Conservation (phyloP, 2,888 invertebrate species). For the Catocala nupta region DNA sequence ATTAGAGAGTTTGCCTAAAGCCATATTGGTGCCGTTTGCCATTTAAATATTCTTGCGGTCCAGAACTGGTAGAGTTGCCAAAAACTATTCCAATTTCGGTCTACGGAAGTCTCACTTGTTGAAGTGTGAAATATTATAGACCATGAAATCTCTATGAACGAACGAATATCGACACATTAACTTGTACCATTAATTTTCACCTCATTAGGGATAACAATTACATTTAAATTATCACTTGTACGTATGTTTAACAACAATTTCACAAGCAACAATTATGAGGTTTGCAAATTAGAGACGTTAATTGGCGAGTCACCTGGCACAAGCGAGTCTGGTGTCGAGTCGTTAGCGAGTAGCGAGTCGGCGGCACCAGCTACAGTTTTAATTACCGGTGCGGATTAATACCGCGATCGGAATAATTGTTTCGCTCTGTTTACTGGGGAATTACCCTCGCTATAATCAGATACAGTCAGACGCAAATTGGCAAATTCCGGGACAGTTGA, state of each 20-base stretch:
- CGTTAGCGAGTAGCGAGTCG: slow-evolving; percentile 37
- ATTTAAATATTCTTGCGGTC: not conserved
- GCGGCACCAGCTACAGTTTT: slow-evolving; percentile 39
- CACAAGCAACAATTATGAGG: slow-evolving; percentile 42
- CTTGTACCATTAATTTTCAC: not conserved
- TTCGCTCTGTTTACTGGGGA: slow-evolving; percentile 36
- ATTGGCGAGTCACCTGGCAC: slow-evolving; percentile 41
- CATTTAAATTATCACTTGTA: slow-evolving; percentile 19
- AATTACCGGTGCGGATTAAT: slow-evolving; percentile 49
- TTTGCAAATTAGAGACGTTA: slow-evolving; percentile 41
- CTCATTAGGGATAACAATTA: not conserved
- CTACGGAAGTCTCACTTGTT: slow-evolving; percentile 6
- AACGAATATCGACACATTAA: too few species aligned
- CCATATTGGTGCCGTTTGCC: not conserved
- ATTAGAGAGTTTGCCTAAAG: not conserved
- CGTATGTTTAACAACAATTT: slow-evolving; percentile 24
- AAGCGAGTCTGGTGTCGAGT: slow-evolving; percentile 16
- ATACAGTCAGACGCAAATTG: not conserved
- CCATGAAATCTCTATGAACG: too few species aligned
- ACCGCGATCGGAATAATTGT: slow-evolving; percentile 45
- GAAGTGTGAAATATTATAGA: not conserved
- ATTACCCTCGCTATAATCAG: slow-evolving; percentile 26
- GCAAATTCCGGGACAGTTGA: not conserved
- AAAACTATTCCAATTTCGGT: slow-evolving; percentile 9
- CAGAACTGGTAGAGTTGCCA: not conserved